phyloP scores from a whole-genome alignment of 2,113 vertebrate genomes.

The Chloebia gouldiae region DNA sequence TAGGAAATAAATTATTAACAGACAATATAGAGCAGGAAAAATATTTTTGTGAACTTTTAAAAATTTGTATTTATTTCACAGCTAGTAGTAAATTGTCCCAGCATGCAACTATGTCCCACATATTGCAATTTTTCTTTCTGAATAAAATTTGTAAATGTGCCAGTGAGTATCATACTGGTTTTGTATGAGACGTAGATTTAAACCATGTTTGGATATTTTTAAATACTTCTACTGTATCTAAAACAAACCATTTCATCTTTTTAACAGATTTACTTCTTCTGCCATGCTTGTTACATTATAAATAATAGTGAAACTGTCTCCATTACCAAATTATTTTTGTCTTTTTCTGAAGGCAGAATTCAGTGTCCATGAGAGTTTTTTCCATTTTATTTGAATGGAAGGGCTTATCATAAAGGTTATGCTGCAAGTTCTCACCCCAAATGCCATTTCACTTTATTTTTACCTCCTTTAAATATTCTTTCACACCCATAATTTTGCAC shows the following conservation, averaged over 20 bases:
- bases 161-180: neutral
- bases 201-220: neutral
- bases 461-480: neutral
- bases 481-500: neutral
- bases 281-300: neutral
- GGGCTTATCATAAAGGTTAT: neutral
- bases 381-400: neutral
- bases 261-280: neutral
- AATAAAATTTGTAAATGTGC: neutral
- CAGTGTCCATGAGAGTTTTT: neutral
- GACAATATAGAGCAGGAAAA: neutral
- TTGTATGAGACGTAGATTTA: neutral
- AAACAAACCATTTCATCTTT: neutral
- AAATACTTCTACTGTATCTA: neutral
- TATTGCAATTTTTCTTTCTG: neutral
- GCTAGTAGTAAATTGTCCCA: neutral
- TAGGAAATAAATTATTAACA: slow-evolving; percentile 9
- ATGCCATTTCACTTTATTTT: neutral
- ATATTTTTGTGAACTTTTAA: neutral
- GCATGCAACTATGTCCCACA: neutral
- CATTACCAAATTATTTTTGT: neutral
- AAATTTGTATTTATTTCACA: neutral
- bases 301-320: neutral
- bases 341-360: neutral
- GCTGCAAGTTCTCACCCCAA: neutral